phyloP scores from a whole-genome alignment of 2,113 vertebrate species.

The Brachyhypopomus occidentalis region DNA sequence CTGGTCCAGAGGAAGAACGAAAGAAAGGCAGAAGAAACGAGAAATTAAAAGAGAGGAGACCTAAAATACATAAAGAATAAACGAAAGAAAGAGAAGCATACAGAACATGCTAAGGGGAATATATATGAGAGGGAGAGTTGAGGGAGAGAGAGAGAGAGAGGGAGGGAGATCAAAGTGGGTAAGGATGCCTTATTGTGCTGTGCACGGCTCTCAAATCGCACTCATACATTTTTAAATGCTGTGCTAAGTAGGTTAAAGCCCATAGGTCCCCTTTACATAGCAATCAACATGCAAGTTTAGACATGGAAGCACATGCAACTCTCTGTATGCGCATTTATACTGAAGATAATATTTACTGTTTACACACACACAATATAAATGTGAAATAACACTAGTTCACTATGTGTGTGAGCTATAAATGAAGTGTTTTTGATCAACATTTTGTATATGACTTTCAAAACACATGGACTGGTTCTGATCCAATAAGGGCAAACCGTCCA shows the following conservation, averaged over 20 bases:
- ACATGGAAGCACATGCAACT: background rate
- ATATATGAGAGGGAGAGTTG: background rate
- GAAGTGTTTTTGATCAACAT: too few relatives aligned
- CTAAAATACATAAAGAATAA: background rate
- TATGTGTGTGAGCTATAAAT: too few relatives aligned
- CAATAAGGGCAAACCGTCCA: too few relatives aligned
- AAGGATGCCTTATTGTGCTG: conserved; percentile 48
- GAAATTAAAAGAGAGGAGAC: conserved; percentile 1
- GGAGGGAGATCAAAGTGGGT: conserved; percentile 26
- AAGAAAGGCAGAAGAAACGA: conserved; percentile 15
- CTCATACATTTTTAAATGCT: conserved; percentile 55
- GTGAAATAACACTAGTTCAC: too few relatives aligned
- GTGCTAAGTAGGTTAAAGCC: conserved; percentile 55
- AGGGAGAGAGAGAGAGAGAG: background rate
- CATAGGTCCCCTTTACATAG: conserved; percentile 44
- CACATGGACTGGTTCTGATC: too few relatives aligned
- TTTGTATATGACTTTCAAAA: too few relatives aligned
- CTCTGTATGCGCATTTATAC: conserved; percentile 10
- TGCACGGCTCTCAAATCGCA: conserved; percentile 43
- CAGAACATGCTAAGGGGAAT: background rate
- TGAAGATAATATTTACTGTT: background rate
- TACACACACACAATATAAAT: background rate
- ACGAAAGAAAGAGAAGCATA: background rate
- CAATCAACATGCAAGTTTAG: conserved; percentile 42
- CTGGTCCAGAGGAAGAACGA: background rate